Conservation (phyloP, 1,140 invertebrate genomes). For the Chlorops oryzae region DNA sequence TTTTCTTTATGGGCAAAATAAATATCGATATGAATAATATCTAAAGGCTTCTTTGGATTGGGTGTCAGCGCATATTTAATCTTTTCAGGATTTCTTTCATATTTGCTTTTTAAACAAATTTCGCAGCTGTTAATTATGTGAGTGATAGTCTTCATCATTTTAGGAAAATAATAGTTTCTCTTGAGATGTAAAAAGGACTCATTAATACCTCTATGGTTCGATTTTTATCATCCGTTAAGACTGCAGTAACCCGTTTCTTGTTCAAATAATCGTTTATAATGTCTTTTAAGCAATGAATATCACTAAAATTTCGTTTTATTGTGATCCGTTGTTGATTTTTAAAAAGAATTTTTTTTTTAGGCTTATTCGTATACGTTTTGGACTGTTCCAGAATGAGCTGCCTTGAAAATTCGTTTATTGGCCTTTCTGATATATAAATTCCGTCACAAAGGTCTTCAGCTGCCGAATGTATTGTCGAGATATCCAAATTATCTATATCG, state of each 20-base stretch:
- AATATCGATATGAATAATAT: too few species aligned
- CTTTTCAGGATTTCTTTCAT: neutral
- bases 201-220: slow-evolving; percentile 6
- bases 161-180: neutral
- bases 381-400: too few species aligned
- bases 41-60: neutral
- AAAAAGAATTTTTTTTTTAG: neutral
- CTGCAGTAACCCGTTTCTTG: neutral
- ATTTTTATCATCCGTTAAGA: neutral
- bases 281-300: neutral
- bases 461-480: slow-evolving; percentile 2
- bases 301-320: neutral
- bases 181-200: neutral
- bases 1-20: neutral
- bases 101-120: neutral
- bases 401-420: neutral
- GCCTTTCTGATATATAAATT: neutral
- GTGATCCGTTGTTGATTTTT: neutral
- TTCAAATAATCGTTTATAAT: neutral
- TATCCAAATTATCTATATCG: neutral
- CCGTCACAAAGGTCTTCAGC: neutral
- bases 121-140: slow-evolving; percentile 1
- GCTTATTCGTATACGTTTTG: neutral
- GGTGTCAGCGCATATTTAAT: neutral
- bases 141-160: neutral